Evolutionary conservation across 2,113 vertebrate species (phyloP).

Genomic region (Notarius quadriscutis): DNA sequence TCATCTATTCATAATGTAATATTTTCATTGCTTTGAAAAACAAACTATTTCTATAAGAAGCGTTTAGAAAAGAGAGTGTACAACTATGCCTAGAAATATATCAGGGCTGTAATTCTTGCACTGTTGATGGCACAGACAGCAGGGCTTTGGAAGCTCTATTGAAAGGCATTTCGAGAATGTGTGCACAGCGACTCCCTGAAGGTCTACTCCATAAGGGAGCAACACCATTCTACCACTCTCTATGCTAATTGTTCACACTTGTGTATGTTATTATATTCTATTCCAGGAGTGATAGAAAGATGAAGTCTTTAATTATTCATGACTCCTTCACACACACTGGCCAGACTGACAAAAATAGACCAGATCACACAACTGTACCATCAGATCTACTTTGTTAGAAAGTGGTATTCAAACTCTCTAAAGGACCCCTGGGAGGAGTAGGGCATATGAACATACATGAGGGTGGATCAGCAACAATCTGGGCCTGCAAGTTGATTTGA

Average conservation of each 20-base stretch:
- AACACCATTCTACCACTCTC: slow-evolving; percentile 70
- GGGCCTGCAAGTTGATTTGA: neutral
- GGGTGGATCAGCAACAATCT: neutral
- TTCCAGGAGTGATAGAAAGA: slow-evolving; percentile 76
- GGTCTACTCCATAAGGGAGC: slow-evolving; percentile 65
- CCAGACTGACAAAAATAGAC: slow-evolving; percentile 44
- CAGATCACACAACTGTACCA: slow-evolving; percentile 31
- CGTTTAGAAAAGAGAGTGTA: neutral
- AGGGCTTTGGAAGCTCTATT: neutral
- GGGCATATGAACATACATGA: slow-evolving; percentile 7
- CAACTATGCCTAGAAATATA: neutral
- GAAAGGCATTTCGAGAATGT: slow-evolving; percentile 13
- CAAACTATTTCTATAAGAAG: neutral
- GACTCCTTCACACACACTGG: slow-evolving; percentile 41
- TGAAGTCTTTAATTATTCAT: slow-evolving; percentile 86
- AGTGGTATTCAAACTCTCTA: slow-evolving; percentile 31
- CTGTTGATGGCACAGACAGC: neutral
- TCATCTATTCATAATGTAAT: neutral
- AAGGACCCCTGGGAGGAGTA: slow-evolving; percentile 37
- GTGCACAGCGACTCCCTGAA: slow-evolving; percentile 26
- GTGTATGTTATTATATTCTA: slow-evolving; percentile 82
- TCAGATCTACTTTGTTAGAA: slow-evolving; percentile 36
- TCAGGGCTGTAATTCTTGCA: neutral
- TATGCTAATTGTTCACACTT: slow-evolving; percentile 82
- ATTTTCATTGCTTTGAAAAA: neutral